Evolutionary conservation across 1,140 invertebrate species (phyloP), one percentile per base, ranked within the genome.

Genomic region (Hyposmocoma kahamanoa): DNA sequence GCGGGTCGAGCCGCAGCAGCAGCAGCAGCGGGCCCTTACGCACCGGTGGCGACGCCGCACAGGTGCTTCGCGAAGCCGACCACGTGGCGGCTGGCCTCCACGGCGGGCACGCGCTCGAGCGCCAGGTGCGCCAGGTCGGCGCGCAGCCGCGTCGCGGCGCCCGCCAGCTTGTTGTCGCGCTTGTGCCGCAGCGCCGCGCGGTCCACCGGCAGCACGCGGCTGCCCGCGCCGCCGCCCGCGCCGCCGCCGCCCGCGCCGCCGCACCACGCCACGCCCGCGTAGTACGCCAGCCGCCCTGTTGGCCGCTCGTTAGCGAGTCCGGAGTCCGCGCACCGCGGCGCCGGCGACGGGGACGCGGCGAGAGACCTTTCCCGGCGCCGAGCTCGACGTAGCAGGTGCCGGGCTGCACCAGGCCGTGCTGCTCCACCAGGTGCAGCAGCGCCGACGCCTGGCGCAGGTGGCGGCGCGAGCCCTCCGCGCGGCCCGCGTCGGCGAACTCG

Each of bases 321-420:
- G n/a, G n/a, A n/a, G n/a, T n/a, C n/a, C n/a, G n/a, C n/a, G n/a
- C n/a, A n/a, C n/a, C n/a, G n/a, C n/a, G n/a, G n/a, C n/a, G n/a
- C n/a, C n/a, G n/a, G n/a, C n/a, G n/a, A n/a, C n/a, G n/a, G n/a
- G n/a, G n/a, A n/a, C n/a, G n/a, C n/a, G n/a, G n/a, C n/a, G n/a
- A n/a, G n/a, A n/a, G n/a, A 89, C 94, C 95, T 90, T 93, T 94
- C n/a, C 95, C 95, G 19, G 95, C 94, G 6, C 95, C 95, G 75
- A 96, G 92, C 78, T 97, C 95, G 44, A 96, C 90, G 67, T 90
- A 95, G 72, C 92, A 92, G 0, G 90, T 92, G 44, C 88, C 63
- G 2, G 89, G 70, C 17, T 61, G 51, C 1, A 93, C 59, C 36
- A 94, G 79, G 11, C 85, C 67, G 46, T 89, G 80, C 1, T 81